These are phyloP conservation scores for Diplosoma virens DNA, from an alignment of 23 tunicate species.

Conservation along the genomic window DNA sequence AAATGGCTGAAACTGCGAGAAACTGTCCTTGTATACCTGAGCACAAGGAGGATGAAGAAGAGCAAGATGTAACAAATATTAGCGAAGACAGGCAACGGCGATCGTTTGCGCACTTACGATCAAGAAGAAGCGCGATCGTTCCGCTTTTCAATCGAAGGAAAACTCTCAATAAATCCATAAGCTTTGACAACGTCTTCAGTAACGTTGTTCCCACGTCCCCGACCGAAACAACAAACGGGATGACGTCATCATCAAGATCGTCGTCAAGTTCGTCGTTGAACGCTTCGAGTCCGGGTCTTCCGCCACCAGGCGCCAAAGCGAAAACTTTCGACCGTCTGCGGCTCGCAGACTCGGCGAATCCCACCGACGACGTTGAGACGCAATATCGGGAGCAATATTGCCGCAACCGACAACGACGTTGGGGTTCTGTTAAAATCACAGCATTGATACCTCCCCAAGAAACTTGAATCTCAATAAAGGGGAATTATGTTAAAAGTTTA, in stretches of 20 bases:
- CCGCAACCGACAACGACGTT: slow-evolving; percentile 30
- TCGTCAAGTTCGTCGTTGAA: slow-evolving; percentile 60
- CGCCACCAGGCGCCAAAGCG: slow-evolving; percentile 2
- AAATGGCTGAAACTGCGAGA: slow-evolving; percentile 3
- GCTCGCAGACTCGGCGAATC: slow-evolving; percentile 2
- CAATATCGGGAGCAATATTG: slow-evolving; percentile 32
- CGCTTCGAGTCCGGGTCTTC: slow-evolving; percentile 35
- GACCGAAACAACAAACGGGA: background rate
- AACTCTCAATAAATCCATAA: slow-evolving; percentile 36
- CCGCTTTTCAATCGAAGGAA: slow-evolving; percentile 20
- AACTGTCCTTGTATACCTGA: slow-evolving; percentile 43
- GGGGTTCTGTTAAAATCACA: slow-evolving; percentile 20
- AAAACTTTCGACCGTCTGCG: background rate
- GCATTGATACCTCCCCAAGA: slow-evolving; percentile 25
- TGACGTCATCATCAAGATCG: slow-evolving; percentile 54
- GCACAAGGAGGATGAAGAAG: slow-evolving; percentile 31
- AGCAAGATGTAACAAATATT: background rate
- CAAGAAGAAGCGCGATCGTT: slow-evolving; percentile 27
- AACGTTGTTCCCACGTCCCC: background rate
- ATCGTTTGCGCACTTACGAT: background rate
- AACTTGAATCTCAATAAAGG: too few species aligned
- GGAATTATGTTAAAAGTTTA: too few species aligned
- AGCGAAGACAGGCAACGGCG: background rate
- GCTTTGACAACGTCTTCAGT: slow-evolving; percentile 44
- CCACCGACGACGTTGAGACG: background rate